Evolutionary conservation across 2,797 vertebrate species (phyloP).

Genomic region (Aulostomus chinensis): DNA sequence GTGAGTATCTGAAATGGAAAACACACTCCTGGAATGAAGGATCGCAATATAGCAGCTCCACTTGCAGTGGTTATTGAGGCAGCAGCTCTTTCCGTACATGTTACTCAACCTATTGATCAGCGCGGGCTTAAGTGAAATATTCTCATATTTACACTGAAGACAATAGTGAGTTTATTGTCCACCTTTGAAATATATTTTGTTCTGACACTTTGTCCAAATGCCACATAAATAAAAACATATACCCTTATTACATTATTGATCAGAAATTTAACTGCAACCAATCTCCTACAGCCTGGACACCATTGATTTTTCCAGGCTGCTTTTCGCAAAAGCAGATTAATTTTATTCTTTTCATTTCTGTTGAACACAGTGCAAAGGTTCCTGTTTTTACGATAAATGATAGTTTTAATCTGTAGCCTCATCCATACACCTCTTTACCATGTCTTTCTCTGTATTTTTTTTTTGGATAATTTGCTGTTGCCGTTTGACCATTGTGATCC

Average conservation of each 20-base stretch:
- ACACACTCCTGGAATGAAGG: too few species aligned
- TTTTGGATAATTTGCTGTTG: constrained; percentile 1
- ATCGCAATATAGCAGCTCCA: too few species aligned
- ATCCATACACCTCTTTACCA: neutral
- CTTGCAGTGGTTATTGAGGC: constrained; percentile 51
- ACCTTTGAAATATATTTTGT: too few species aligned
- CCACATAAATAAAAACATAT: neutral
- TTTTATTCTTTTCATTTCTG: constrained; percentile 28
- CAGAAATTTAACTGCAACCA: constrained; percentile 70
- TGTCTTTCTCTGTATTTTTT: neutral
- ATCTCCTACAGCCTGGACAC: constrained; percentile 62
- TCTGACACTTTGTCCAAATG: neutral
- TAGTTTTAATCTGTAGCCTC: constrained; percentile 46
- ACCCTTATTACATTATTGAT: constrained; percentile 74
- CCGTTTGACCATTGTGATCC: constrained; percentile 8
- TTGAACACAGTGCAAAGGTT: constrained; percentile 56
- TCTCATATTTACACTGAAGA: too few species aligned
- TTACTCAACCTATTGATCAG: constrained; percentile 15
- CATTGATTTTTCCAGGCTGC: constrained; percentile 61
- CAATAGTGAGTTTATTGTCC: too few species aligned
- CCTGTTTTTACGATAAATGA: constrained; percentile 47
- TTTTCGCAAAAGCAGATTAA: constrained; percentile 57
- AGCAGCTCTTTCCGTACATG: constrained; percentile 40
- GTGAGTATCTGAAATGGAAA: too few species aligned
- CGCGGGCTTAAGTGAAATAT: too few species aligned